Evolutionary conservation across 2,113 vertebrate genomes (phyloP).

Genomic region (Syngnathus scovelli): DNA sequence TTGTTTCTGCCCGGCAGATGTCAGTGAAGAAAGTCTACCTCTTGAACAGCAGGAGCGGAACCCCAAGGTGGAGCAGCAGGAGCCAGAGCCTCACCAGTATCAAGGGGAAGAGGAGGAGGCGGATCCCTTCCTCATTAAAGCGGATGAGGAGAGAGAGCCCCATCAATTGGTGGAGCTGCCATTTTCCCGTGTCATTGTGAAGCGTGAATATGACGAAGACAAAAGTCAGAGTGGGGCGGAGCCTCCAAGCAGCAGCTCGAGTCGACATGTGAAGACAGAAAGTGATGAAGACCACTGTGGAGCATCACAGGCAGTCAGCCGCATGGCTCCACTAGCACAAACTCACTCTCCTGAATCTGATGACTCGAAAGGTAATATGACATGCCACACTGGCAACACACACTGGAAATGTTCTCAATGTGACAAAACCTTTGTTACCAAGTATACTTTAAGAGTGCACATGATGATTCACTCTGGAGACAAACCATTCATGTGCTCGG

Average conservation of each 20-base stretch:
- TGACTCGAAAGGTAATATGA: not conserved
- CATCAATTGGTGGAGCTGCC: not conserved
- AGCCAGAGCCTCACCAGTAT: not conserved
- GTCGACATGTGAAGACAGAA: not conserved
- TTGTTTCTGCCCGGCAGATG: not conserved
- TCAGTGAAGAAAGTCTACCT: not conserved
- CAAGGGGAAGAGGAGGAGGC: not conserved
- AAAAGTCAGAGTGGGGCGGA: not conserved
- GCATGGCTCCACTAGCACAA: not conserved
- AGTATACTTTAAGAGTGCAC: not conserved
- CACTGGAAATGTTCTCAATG: slow-evolving; percentile 1
- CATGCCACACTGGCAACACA: not conserved
- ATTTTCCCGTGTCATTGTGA: not conserved
- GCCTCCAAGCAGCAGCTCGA: not conserved
- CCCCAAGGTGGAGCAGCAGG: not conserved
- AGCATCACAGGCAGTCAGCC: not conserved
- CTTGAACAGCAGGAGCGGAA: not conserved
- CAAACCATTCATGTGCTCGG: not conserved
- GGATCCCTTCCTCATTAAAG: not conserved
- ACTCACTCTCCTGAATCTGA: not conserved
- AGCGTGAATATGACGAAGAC: not conserved
- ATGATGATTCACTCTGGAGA: not conserved
- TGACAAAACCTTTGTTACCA: not conserved
- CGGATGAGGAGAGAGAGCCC: not conserved
- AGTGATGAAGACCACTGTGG: not conserved